Conservation (phyloP, 2,888 invertebrate genomes). For the Schizotus pectinicornis region DNA sequence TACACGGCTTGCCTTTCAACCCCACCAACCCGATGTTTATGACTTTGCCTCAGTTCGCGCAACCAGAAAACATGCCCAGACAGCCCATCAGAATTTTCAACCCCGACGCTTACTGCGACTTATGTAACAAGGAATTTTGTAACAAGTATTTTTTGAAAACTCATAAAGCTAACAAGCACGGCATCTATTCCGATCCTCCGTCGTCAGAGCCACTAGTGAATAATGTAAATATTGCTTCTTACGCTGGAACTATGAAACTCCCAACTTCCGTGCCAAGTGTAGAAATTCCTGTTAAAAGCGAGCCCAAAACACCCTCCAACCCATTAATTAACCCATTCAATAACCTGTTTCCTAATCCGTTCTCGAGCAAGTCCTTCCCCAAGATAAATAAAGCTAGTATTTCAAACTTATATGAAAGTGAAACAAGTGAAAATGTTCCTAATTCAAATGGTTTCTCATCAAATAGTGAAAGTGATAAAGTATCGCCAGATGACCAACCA, state of each 20-base stretch:
- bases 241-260: conserved; percentile 51
- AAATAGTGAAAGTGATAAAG: conserved; percentile 48
- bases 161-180: conserved; percentile 97
- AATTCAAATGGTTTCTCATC: conserved; percentile 45
- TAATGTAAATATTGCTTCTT: conserved; percentile 51
- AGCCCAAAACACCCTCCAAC: conserved; percentile 43
- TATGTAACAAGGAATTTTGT: conserved; percentile 98
- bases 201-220: conserved; percentile 40
- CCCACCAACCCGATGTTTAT: conserved; percentile 54
- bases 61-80: conserved; percentile 52
- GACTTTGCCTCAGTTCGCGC: conserved; percentile 55
- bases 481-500: conserved; percentile 44
- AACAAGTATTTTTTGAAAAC: conserved; percentile 98
- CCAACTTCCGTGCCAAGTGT: conserved; percentile 52
- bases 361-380: conserved; percentile 74
- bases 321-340: conserved; percentile 62
- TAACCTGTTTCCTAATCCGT: conserved; percentile 76
- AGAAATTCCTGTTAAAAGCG: conserved; percentile 48
- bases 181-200: conserved; percentile 71
- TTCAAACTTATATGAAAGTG: conserved; percentile 43
- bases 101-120: conserved; percentile 95
- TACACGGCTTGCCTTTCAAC: conserved; percentile 58
- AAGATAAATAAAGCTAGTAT: conserved; percentile 53
- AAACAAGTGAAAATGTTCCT: conserved; percentile 44
- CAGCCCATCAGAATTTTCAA: conserved; percentile 87